A percentile compares a stretch with the other conserved stretches of the same genome.
phyloP scores from a whole-genome alignment of 2,113 vertebrate species.

The Arizona elegans region DNA sequence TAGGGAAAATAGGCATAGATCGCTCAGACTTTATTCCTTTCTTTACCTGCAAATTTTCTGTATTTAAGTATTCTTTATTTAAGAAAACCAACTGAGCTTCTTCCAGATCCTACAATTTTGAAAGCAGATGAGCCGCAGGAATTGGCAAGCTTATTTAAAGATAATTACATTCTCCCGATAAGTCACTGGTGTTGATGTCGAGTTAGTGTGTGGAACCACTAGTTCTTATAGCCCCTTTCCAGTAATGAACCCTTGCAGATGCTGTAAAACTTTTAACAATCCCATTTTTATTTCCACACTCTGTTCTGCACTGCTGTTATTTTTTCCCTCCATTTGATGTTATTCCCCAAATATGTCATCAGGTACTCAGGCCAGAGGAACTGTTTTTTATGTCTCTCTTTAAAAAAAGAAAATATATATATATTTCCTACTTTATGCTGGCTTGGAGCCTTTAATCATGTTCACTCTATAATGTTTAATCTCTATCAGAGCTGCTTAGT shows the following conservation, averaged over 20 bases:
- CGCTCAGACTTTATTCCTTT: neutral
- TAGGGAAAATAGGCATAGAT: neutral
- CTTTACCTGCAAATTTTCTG: neutral
- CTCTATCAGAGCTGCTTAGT: neutral
- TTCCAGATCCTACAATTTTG: neutral
- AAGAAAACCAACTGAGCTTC: neutral
- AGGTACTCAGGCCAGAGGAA: slow-evolving; percentile 14
- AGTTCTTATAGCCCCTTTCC: neutral
- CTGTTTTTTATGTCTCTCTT: neutral
- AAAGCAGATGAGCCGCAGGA: neutral
- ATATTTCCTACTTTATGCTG: neutral
- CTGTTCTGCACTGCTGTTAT: neutral
- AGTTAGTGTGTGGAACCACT: neutral
- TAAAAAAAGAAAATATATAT: neutral
- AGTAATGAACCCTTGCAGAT: neutral
- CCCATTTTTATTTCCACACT: neutral
- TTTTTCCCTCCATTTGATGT: neutral
- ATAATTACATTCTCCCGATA: neutral
- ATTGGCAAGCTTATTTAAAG: neutral
- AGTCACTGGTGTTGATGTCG: neutral
- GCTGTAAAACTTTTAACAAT: slow-evolving; percentile 20
- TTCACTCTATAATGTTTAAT: neutral
- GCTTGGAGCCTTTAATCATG: slow-evolving; percentile 12
- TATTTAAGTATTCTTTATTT: neutral
- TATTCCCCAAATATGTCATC: slow-evolving; percentile 19